phyloP scores from a whole-genome alignment of 2,113 vertebrate genomes.

The Perca fluviatilis region DNA sequence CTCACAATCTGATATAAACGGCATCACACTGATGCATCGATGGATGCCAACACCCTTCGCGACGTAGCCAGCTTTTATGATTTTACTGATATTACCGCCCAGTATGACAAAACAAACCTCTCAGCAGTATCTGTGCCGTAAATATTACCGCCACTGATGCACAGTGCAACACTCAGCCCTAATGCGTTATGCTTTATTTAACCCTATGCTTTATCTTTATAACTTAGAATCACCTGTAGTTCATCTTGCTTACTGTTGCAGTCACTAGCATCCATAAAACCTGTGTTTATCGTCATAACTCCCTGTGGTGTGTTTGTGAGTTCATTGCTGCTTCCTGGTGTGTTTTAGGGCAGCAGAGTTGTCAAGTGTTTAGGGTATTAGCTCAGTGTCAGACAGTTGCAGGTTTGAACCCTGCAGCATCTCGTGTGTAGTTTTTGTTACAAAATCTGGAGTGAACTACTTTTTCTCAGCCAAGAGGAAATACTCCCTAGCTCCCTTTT shows the following conservation, averaged over 20 bases:
- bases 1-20: constrained; percentile 34
- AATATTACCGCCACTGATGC: constrained; percentile 9
- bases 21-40: constrained; percentile 39
- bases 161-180: constrained; percentile 18
- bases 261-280: background rate
- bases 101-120: background rate
- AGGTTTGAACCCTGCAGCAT: background rate
- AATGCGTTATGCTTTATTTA: constrained; percentile 61
- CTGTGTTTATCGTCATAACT: constrained; percentile 40
- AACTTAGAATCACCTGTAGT: constrained; percentile 29
- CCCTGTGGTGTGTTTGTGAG: background rate
- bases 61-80: constrained; percentile 11
- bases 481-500: background rate
- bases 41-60: constrained; percentile 4
- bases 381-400: background rate
- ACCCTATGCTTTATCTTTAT: constrained; percentile 21
- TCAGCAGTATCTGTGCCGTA: constrained; percentile 29
- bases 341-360: background rate
- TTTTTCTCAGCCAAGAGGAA: background rate
- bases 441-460: background rate
- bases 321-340: constrained; percentile 27
- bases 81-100: constrained; percentile 11
- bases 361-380: constrained; percentile 13
- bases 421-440: background rate
- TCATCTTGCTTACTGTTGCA: constrained; percentile 26